These are phyloP conservation scores for Sarcophilus harrisii DNA, from an alignment of 2,797 vertebrate genomes.

Conservation along the genomic window DNA sequence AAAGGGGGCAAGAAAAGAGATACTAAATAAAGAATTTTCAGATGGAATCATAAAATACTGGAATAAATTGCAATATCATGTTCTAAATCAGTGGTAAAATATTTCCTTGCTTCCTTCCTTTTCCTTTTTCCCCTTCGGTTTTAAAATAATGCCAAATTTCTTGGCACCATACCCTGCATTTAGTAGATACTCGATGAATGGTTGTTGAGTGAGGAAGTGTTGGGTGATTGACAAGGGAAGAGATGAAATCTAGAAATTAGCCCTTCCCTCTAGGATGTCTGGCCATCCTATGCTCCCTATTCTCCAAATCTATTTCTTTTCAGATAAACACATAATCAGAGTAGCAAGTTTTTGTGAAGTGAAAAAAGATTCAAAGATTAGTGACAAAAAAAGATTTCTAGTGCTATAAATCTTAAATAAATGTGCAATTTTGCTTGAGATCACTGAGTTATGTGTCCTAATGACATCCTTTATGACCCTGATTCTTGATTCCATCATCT, in stretches of 20 bases:
- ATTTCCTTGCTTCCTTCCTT: neutral
- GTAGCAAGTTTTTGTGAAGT: neutral
- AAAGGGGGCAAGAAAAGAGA: neutral
- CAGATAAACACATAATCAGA: neutral
- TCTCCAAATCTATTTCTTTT: neutral
- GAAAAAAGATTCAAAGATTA: neutral
- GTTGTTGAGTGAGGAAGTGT: neutral
- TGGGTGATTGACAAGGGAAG: neutral
- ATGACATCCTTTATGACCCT: neutral
- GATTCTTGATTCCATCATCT: neutral
- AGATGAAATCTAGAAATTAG: neutral
- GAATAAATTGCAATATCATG: slow-evolving; percentile 57
- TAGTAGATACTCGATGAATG: neutral
- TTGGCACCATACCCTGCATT: neutral
- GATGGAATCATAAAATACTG: slow-evolving; percentile 57
- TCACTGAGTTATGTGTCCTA: neutral
- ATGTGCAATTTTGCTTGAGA: neutral
- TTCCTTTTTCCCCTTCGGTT: neutral
- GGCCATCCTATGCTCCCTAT: neutral
- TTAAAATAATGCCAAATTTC: neutral
- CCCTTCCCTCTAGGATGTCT: neutral
- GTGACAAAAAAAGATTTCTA: neutral
- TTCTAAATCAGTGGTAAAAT: slow-evolving; percentile 47
- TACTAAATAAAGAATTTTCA: slow-evolving; percentile 70
- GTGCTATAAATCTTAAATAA: neutral